Evolutionary conservation across 1,140 invertebrate species (phyloP).

Genomic region (Pseudomyrmex cubaensis): DNA sequence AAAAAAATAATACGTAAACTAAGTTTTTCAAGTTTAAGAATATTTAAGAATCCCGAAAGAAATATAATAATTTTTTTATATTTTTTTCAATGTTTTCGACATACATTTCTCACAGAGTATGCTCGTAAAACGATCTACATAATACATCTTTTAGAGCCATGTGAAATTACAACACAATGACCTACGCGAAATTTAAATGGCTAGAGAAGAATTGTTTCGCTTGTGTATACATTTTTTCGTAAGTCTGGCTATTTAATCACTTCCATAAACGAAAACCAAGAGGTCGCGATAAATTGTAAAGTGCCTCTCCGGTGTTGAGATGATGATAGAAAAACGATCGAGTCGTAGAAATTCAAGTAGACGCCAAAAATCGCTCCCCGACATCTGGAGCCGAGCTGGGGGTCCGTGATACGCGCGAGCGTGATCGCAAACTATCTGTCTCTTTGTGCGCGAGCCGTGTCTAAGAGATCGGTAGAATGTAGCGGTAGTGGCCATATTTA

Average conservation of each 20-base stretch:
- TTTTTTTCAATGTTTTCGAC: background rate
- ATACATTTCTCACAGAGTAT: constrained; percentile 1
- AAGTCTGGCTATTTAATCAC: constrained; percentile 49
- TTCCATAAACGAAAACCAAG: constrained; percentile 53
- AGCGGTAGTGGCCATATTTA: constrained; percentile 66
- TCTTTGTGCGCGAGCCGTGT: constrained; percentile 44
- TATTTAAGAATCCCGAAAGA: too few relatives aligned
- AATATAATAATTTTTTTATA: background rate
- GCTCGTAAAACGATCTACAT: constrained; percentile 22
- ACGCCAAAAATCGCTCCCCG: constrained; percentile 49
- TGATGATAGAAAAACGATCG: constrained; percentile 57
- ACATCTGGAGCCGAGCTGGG: constrained; percentile 50
- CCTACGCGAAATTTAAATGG: constrained; percentile 32
- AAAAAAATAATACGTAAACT: too few relatives aligned
- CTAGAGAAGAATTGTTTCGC: constrained; percentile 5
- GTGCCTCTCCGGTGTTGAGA: constrained; percentile 28
- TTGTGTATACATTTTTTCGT: constrained; percentile 3
- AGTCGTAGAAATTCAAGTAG: constrained; percentile 38
- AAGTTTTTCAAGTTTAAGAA: too few relatives aligned
- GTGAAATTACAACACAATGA: constrained; percentile 35
- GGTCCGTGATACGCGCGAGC: constrained; percentile 23
- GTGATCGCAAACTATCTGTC: constrained; percentile 69
- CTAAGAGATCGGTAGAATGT: constrained; percentile 42
- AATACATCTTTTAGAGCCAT: constrained; percentile 16
- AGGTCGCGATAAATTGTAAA: constrained; percentile 59